phyloP scores from a whole-genome alignment of 2,113 vertebrate genomes.

The Hassar affinis region DNA sequence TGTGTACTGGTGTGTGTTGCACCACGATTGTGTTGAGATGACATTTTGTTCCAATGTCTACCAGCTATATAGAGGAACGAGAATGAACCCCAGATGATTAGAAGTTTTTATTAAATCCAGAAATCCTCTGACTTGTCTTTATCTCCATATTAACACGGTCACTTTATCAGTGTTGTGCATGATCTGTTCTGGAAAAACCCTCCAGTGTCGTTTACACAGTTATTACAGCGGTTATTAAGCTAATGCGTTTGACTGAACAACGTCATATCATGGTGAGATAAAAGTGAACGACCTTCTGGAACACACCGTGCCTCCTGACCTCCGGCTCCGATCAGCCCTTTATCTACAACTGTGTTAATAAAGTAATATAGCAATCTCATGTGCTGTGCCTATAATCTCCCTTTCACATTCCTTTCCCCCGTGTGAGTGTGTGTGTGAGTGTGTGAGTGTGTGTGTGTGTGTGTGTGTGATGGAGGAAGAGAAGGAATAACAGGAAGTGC shows the following conservation, averaged over 20 bases:
- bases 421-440: conserved; percentile 8
- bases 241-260: conserved; percentile 29
- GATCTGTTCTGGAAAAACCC: not conserved
- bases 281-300: conserved; percentile 25
- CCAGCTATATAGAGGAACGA: too few species aligned
- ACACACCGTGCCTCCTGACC: conserved; percentile 6
- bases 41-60: too few species aligned
- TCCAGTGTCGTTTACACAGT: not conserved
- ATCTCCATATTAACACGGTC: not conserved
- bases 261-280: conserved; percentile 16
- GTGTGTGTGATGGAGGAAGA: conserved; percentile 30
- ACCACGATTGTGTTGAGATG: too few species aligned
- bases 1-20: too few species aligned
- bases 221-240: conserved; percentile 1
- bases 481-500: conserved; percentile 73
- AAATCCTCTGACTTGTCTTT: not conserved
- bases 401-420: conserved; percentile 4
- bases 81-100: too few species aligned
- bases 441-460: not conserved
- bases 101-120: too few species aligned
- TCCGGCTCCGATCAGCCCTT: too few species aligned
- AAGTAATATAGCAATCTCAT: conserved; percentile 6
- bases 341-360: not conserved
- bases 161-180: not conserved
- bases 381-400: conserved; percentile 1